Percentiles rank a stretch among this genome's conserved stretches.
These are phyloP conservation scores for Erpobdella octoculata DNA, from an alignment of 2,888 invertebrate species.

Conservation along the genomic window DNA sequence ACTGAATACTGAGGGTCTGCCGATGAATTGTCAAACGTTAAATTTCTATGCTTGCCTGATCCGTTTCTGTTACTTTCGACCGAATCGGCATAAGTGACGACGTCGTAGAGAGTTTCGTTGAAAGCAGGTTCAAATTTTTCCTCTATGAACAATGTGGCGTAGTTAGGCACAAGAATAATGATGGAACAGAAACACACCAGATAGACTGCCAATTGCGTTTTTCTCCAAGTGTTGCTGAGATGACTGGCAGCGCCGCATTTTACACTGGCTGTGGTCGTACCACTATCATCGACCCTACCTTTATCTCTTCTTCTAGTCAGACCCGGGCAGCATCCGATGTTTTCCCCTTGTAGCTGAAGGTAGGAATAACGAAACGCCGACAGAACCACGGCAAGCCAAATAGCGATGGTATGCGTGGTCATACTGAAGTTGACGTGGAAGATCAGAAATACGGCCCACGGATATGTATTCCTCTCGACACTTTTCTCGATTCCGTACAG, in stretches of 20 bases:
- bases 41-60: neutral
- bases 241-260: neutral
- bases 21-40: neutral
- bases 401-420: conserved; percentile 79
- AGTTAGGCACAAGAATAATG: conserved; percentile 75
- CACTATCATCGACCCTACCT: neutral
- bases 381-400: conserved; percentile 80
- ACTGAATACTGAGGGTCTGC: neutral
- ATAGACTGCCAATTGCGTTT: conserved; percentile 60
- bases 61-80: neutral
- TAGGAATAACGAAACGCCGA: conserved; percentile 76
- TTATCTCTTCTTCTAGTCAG: neutral
- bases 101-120: conserved; percentile 19
- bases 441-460: conserved; percentile 52
- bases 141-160: conserved; percentile 57
- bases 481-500: conserved; percentile 39
- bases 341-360: conserved; percentile 47
- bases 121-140: neutral
- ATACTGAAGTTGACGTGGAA: conserved; percentile 83
- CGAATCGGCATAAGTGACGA: neutral
- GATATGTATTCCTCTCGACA: conserved; percentile 44
- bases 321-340: neutral
- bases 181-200: conserved; percentile 76
- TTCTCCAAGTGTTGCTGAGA: neutral
- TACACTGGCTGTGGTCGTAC: neutral